These are phyloP conservation scores for Drosophila seguyi DNA, from an alignment of 1,140 invertebrate genomes.

Conservation along the genomic window DNA sequence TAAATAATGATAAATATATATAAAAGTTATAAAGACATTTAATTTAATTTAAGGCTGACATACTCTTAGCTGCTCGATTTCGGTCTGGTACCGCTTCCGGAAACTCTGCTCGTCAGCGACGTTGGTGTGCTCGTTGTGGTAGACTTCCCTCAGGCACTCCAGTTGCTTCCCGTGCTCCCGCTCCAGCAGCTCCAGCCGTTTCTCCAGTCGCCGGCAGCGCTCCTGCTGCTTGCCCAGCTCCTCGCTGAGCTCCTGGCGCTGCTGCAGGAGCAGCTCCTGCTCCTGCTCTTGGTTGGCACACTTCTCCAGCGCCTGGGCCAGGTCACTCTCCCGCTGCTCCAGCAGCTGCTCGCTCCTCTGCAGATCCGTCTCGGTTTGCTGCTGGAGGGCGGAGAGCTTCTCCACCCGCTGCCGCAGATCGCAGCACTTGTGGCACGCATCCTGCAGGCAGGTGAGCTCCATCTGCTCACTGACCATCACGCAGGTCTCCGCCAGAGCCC, in stretches of 20 bases:
- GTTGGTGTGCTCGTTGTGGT: conserved; percentile 86
- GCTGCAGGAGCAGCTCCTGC: conserved; percentile 66
- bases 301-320: conserved; percentile 73
- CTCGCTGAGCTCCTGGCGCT: conserved; percentile 83
- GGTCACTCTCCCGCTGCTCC: conserved; percentile 71
- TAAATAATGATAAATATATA: not conserved
- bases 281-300: conserved; percentile 73
- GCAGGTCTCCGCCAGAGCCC: conserved; percentile 87
- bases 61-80: conserved; percentile 93
- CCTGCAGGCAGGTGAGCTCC: conserved; percentile 82
- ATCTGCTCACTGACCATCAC: conserved; percentile 77
- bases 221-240: conserved; percentile 87
- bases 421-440: conserved; percentile 85
- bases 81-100: conserved; percentile 91
- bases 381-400: conserved; percentile 57
- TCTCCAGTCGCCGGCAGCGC: conserved; percentile 89
- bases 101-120: conserved; percentile 88
- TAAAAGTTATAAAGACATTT: too few species aligned
- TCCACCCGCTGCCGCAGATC: conserved; percentile 79
- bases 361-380: conserved; percentile 71
- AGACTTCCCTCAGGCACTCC: conserved; percentile 90
- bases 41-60: too few species aligned
- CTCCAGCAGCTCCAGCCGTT: conserved; percentile 89
- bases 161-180: conserved; percentile 92
- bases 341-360: conserved; percentile 71